Conservation (phyloP, 2,888 invertebrate species). For the Diaphora mendica region DNA sequence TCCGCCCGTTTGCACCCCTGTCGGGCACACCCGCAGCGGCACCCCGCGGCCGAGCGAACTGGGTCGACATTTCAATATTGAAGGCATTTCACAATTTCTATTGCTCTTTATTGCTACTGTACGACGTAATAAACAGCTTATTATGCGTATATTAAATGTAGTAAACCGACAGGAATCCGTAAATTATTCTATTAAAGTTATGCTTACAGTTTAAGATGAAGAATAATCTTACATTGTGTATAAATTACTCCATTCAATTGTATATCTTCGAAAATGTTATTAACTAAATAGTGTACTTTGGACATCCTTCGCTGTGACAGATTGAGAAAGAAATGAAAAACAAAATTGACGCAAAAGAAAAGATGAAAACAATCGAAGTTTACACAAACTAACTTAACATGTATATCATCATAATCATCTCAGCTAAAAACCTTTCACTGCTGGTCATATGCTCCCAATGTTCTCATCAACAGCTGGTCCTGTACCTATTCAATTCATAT, state of each 20-base stretch:
- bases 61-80: slow-evolving; percentile 82
- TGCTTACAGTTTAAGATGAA: slow-evolving; percentile 22
- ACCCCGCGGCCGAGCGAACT: slow-evolving; percentile 66
- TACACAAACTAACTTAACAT: too few relatives aligned
- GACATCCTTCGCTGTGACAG: too few relatives aligned
- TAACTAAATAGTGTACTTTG: background rate
- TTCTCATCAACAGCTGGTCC: too few relatives aligned
- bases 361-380: too few relatives aligned
- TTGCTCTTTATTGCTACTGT: slow-evolving; percentile 74
- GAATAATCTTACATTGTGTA: background rate
- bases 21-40: slow-evolving; percentile 45
- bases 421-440: too few relatives aligned
- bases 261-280: background rate
- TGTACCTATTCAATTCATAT: too few relatives aligned
- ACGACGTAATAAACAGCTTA: slow-evolving; percentile 76
- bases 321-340: too few relatives aligned
- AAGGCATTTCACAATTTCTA: slow-evolving; percentile 82
- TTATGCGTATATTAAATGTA: slow-evolving; percentile 66
- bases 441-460: too few relatives aligned
- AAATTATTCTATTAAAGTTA: slow-evolving; percentile 42
- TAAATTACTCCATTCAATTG: background rate
- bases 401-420: too few relatives aligned
- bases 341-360: too few relatives aligned
- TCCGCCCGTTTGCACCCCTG: slow-evolving; percentile 34
- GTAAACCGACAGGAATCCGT: slow-evolving; percentile 59